A percentile compares a stretch with the other conserved stretches of the same genome.
Conservation (phyloP, 2,113 vertebrate genomes). For the Tringa solitaria region DNA sequence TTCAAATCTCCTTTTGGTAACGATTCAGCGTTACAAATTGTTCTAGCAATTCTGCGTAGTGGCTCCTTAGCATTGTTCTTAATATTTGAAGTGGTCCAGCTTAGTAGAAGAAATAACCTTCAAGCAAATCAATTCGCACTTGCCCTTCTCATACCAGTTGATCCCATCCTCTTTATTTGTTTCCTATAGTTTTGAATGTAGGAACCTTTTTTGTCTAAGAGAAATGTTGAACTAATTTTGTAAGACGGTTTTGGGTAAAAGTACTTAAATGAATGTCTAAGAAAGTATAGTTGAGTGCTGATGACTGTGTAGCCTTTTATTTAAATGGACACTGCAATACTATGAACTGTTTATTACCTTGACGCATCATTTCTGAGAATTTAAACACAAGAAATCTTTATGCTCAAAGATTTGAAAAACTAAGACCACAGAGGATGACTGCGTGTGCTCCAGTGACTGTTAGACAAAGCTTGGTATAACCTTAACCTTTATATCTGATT, state of each 20-base stretch:
- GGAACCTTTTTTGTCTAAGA: neutral
- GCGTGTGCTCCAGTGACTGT: neutral
- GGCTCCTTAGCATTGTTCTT: conserved; percentile 29
- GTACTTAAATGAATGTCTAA: neutral
- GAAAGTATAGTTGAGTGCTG: neutral
- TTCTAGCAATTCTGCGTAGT: neutral
- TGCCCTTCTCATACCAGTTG: neutral
- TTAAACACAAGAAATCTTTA: neutral
- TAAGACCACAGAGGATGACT: neutral
- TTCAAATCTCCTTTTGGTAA: neutral
- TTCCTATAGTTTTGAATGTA: conserved; percentile 21
- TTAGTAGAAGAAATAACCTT: conserved; percentile 5
- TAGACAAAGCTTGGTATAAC: neutral
- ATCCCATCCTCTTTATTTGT: conserved; percentile 13
- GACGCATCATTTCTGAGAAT: neutral
- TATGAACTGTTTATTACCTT: conserved; percentile 14
- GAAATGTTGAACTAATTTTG: neutral
- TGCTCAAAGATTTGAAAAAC: neutral
- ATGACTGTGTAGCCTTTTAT: neutral
- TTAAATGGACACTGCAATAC: neutral
- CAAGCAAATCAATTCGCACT: neutral
- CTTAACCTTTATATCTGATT: neutral
- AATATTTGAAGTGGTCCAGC: conserved; percentile 29
- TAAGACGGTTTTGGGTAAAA: neutral
- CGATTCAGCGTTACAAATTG: neutral